These are phyloP conservation scores for Dolichotis patagonum DNA, from an alignment of 2,113 vertebrate genomes.

Conservation along the genomic window DNA sequence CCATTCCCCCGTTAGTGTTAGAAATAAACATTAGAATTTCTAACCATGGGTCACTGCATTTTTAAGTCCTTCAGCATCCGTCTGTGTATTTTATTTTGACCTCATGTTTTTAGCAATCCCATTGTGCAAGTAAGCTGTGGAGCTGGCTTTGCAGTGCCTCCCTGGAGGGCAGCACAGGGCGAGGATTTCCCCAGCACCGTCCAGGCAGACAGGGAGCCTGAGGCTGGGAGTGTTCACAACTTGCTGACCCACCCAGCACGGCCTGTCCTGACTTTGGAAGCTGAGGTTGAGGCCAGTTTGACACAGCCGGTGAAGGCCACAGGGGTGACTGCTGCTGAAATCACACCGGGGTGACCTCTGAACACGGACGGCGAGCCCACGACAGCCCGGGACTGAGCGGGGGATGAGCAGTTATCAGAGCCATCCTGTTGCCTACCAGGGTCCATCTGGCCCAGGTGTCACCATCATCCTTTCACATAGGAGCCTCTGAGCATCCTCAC, in stretches of 20 bases:
- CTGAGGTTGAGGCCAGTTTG: neutral
- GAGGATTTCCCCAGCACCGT: neutral
- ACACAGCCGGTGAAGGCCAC: neutral
- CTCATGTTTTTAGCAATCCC: slow-evolving; percentile 1
- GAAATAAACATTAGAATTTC: neutral
- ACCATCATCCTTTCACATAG: neutral
- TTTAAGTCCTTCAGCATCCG: neutral
- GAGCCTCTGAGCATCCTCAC: neutral
- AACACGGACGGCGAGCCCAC: fast-evolving
- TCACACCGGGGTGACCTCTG: too few species aligned
- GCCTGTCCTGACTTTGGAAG: neutral
- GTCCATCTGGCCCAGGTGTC: neutral
- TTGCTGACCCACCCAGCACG: neutral
- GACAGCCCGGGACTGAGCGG: fast-evolving
- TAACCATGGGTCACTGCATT: neutral
- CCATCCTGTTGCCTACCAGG: fast-evolving
- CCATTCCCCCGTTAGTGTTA: neutral
- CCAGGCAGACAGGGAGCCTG: neutral
- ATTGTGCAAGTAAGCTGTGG: neutral
- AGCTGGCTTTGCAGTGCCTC: neutral
- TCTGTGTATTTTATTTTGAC: neutral
- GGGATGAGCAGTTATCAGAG: neutral
- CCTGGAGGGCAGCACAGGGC: too few species aligned
- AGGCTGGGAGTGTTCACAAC: neutral
- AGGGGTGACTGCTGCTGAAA: neutral